Percentiles rank a stretch among this genome's conserved stretches.
phyloP scores from a whole-genome alignment of 2,888 invertebrate species.

The Eutolmus rufibarbis region DNA sequence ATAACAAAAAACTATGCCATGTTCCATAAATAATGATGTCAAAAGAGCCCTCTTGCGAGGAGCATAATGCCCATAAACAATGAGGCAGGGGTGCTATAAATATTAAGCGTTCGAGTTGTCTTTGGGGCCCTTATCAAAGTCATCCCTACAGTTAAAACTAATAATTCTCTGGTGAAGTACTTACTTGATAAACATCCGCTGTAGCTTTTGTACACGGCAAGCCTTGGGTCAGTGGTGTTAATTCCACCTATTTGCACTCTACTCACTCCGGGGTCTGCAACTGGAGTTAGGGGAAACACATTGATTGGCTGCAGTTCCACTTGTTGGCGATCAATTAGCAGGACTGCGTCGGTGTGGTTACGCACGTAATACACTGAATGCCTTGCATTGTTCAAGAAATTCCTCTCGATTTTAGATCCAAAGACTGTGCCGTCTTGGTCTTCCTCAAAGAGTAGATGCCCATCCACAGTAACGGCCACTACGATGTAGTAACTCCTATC shows the following conservation, averaged over 20 bases:
- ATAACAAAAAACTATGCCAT: constrained; percentile 31
- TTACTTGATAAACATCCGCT: constrained; percentile 90
- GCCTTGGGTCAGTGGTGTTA: constrained; percentile 82
- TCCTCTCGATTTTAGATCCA: constrained; percentile 79
- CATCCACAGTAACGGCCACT: constrained; percentile 82
- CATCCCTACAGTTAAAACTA: constrained; percentile 18
- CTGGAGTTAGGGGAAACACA: constrained; percentile 73
- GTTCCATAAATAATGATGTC: constrained; percentile 45
- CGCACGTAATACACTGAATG: constrained; percentile 78
- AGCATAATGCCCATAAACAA: constrained; percentile 35
- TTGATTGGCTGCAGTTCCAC: constrained; percentile 74
- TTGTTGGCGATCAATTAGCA: constrained; percentile 78
- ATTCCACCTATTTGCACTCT: constrained; percentile 88
- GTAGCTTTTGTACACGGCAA: constrained; percentile 84
- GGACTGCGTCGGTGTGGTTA: constrained; percentile 74
- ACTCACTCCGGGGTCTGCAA: constrained; percentile 74
- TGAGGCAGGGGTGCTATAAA: constrained; percentile 26
- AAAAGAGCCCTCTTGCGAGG: constrained; percentile 43
- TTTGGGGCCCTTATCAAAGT: constrained; percentile 37
- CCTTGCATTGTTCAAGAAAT: constrained; percentile 80
- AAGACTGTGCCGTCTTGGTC: constrained; percentile 76
- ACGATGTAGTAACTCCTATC: constrained; percentile 84
- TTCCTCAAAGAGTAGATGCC: constrained; percentile 84
- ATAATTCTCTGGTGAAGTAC: constrained; percentile 56
- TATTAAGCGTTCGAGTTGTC: constrained; percentile 13